Conservation (phyloP, 1,140 invertebrate species). For the Drosophila virilis region DNA sequence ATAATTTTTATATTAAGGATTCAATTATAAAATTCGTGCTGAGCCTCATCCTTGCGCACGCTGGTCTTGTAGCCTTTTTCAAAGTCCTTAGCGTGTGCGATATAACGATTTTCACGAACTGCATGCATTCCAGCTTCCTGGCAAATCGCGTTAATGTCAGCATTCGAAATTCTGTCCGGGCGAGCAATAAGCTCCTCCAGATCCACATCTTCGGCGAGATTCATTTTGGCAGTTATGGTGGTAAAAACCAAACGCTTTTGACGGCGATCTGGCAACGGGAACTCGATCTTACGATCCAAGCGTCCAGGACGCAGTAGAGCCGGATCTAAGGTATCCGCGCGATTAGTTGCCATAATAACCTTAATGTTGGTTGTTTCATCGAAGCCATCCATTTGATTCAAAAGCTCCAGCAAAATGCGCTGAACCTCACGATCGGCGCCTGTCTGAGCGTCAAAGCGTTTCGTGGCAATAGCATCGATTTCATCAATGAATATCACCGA, state of each 20-base stretch:
- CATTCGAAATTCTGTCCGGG: conserved; percentile 99
- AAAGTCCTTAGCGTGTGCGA: conserved; percentile 99
- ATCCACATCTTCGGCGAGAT: conserved; percentile 99
- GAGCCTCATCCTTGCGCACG: conserved; percentile 99
- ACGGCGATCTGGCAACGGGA: conserved; percentile 97
- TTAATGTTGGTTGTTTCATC: conserved; percentile 99
- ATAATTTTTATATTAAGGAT: background rate
- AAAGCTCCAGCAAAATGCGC: conserved; percentile 97
- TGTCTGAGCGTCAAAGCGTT: conserved; percentile 99
- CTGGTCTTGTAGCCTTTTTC: conserved; percentile 99
- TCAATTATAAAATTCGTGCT: conserved; percentile 99
- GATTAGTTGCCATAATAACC: conserved; percentile 99
- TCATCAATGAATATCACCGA: conserved; percentile 99
- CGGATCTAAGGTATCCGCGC: conserved; percentile 98
- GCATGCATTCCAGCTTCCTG: conserved; percentile 99
- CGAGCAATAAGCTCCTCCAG: conserved; percentile 99
- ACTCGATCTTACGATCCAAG: conserved; percentile 99
- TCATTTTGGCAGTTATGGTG: conserved; percentile 99
- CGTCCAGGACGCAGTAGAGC: conserved; percentile 98
- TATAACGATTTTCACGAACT: conserved; percentile 97
- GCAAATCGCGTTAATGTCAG: conserved; percentile 99
- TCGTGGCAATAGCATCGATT: conserved; percentile 99
- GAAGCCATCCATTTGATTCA: conserved; percentile 99
- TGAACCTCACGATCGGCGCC: conserved; percentile 99
- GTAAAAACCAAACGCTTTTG: conserved; percentile 99